Base-by-base conservation (phyloP, 1,140 invertebrate species). In the Acromyrmex heyeri region DNA sequence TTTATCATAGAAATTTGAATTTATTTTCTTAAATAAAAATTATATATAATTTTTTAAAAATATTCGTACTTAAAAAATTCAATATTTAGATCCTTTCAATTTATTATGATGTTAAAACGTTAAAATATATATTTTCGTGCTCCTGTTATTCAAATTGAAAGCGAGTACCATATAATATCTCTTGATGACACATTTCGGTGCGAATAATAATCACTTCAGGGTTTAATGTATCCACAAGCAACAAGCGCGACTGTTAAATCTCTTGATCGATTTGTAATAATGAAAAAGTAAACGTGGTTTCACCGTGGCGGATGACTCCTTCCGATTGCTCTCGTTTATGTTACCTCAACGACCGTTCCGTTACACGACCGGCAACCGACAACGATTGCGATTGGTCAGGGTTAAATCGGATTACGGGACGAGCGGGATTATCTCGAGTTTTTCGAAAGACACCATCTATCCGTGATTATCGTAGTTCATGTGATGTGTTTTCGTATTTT, bases 341-440 rank as follows among this genome's bases (percentile, higher is more conserved):
- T 78, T 79, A 70, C 82, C 44, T 70, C 53, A 65, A 55, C 38
- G 79, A 38, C 30, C 89, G 87, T 90, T 87, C 75, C 79, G 83
- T 90, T 90, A 88, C 34, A 90, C 81, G 88, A 77, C 67, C 88
- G 73, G 53, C 59, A 75, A 61, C 44, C 55, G 64, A 21, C 59
- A 55, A 48, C 81, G 18, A 38, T n/a, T 81, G 27, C 57, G 82
- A 88, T 90, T 87, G 89, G 87, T 50, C 59, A 62, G 85, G 78
- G 82, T 88, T 86, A 92, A 92, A 92, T 92, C 90, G 90, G 89
- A 92, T 92, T 92, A 91, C 81, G 44, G 73, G 73, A 73, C 82
- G 86, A 86, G 83, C 78, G 78, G 90, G 90, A 91, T 92, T 91
- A 88, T 85, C 77, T 55, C 64, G 59, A 90, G 76, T 91, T 89